Conservation (phyloP, 2,797 vertebrate genomes). For the Scleropages formosus region DNA sequence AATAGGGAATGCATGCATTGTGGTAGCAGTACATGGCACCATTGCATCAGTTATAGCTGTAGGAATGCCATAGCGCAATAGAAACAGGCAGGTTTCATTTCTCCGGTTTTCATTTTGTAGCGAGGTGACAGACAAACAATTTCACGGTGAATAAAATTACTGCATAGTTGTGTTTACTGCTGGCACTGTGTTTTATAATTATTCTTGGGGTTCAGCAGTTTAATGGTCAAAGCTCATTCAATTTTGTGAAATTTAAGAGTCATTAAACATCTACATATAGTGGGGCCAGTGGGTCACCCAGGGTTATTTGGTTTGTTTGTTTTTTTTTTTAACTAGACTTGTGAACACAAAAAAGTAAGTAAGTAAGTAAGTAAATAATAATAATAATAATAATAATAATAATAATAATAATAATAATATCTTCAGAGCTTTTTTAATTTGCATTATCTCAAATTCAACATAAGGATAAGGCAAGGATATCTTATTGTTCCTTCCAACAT, state of each 20-base stretch:
- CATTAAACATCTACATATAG: slow-evolving; percentile 7
- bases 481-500: no score
- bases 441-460: slow-evolving; percentile 1
- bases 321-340: background rate
- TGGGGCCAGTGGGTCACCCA: slow-evolving; percentile 5
- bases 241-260: slow-evolving; percentile 17
- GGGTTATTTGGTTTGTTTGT: slow-evolving; percentile 4
- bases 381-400: background rate
- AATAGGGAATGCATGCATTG: background rate
- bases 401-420: background rate
- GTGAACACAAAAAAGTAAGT: background rate
- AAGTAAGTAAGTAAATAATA: background rate
- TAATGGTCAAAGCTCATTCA: background rate
- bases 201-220: background rate
- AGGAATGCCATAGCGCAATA: background rate
- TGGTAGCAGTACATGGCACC: no score
- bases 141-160: slow-evolving; percentile 6
- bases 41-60: background rate
- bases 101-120: no score
- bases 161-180: background rate
- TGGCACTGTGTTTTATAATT: background rate
- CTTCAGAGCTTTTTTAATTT: slow-evolving; percentile 26
- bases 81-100: no score
- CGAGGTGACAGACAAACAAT: slow-evolving; percentile 3
- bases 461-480: slow-evolving; percentile 12